Evolutionary conservation across 2,113 vertebrate species (phyloP), one percentile per base, ranked within the genome.

Genomic region (Corythornis madagascariensis): DNA sequence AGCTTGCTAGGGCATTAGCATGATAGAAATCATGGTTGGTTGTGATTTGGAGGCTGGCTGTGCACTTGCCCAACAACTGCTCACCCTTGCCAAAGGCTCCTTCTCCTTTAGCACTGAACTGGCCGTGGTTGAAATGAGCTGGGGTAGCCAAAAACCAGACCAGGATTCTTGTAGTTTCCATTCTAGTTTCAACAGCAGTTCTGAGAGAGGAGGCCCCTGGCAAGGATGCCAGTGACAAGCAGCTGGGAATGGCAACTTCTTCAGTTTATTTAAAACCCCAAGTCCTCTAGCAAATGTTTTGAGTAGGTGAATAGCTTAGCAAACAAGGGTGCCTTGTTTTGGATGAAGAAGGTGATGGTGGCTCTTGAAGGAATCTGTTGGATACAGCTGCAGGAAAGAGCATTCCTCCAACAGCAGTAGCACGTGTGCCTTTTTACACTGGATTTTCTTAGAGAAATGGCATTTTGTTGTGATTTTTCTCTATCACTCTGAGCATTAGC

Each of bases 1-100:
- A 91, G 77, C 89, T 95, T 92, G 82, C 82, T 79, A 55, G 64
- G 64, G 75, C 52, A 91, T 93, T 94, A 92, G 47, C 71, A 28
- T 87, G n/a, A 52, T 82, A 94, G 71, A 92, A 93, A 83, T 69
- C 72, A 76, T 78, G 59, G 85, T 86, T 83, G 55, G 48, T 85
- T 91, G 76, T 24, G 22, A 47, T 90, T 77, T 6, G 7, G 61
- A 47, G 42, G 76, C 85, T 50, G 38, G 28, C 38, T 42, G 38
- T 87, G 42, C 11, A 5, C 21, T 91, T 75, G 11, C 63, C 19
- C 24, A 31, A 2, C 24, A 31, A 2, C 35, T 56, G 12, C 26
- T 78, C 10, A 15, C 52, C 17, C 31, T 91, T 87, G 40, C 42
- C 24, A 38, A 35, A 29, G 14, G 18, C 33, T 87, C 3, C 28